Conservation (phyloP, 64 coral and sea anemone species). For the Dendronephthya gigantea region DNA sequence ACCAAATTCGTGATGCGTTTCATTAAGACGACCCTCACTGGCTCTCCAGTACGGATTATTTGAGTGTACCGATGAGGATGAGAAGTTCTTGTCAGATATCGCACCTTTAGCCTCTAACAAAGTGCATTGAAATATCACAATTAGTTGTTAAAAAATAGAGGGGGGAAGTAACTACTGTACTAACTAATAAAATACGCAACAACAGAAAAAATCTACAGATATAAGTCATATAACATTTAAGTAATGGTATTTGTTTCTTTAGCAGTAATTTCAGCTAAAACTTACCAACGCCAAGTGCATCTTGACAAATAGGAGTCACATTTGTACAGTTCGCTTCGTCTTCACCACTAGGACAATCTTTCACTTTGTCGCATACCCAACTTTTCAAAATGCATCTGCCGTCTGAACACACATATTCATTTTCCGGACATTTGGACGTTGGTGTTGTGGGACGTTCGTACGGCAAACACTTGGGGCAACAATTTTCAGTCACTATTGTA, state of each 20-base stretch:
- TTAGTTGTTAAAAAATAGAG: no score
- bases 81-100: conserved; percentile 17
- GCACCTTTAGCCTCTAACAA: neutral
- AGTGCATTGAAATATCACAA: no score
- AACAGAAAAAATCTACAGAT: no score
- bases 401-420: conserved; percentile 27
- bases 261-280: neutral
- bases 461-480: conserved; percentile 48
- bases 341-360: conserved; percentile 52
- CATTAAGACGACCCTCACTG: conserved; percentile 49
- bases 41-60: conserved; percentile 34
- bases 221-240: no score
- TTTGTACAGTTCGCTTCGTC: conserved; percentile 61
- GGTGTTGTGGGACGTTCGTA: conserved; percentile 23
- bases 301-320: conserved; percentile 14
- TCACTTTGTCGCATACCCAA: conserved; percentile 66
- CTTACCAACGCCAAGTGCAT: conserved; percentile 31
- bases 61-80: conserved; percentile 16
- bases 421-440: conserved; percentile 16
- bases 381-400: conserved; percentile 48
- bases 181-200: no score
- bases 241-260: no score
- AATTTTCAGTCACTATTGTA: conserved; percentile 30
- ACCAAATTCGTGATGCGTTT: conserved; percentile 32
- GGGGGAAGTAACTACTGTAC: no score